phyloP scores from a whole-genome alignment of 2,113 vertebrate genomes.

The Sebastes schlegelii region DNA sequence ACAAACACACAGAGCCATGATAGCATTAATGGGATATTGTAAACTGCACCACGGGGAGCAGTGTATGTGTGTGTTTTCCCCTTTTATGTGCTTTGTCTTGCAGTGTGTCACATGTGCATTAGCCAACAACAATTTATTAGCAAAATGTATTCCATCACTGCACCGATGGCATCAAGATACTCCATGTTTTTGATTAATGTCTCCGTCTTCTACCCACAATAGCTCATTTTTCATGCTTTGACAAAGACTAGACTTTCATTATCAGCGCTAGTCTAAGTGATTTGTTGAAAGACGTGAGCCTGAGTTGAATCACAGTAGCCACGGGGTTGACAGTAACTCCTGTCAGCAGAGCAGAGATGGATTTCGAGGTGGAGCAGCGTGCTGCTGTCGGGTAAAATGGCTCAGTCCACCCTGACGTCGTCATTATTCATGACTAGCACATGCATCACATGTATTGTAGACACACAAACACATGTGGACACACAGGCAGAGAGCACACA shows the following conservation, averaged over 20 bases:
- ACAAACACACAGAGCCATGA: conserved; percentile 28
- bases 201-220: neutral
- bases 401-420: conserved; percentile 11
- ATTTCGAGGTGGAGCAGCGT: conserved; percentile 6
- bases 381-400: conserved; percentile 35
- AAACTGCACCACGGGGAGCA: conserved; percentile 4
- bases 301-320: neutral
- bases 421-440: conserved; percentile 48
- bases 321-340: conserved; percentile 11
- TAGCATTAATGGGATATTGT: conserved; percentile 26
- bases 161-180: neutral
- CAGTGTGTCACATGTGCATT: conserved; percentile 15
- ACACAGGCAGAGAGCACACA: neutral
- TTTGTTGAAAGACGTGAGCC: neutral
- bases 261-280: neutral
- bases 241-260: neutral
- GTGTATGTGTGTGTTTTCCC: conserved; percentile 6
- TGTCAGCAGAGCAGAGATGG: conserved; percentile 15
- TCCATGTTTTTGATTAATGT: neutral
- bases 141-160: neutral
- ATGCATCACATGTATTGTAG: conserved; percentile 7
- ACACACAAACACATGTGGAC: neutral
- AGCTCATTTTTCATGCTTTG: neutral
- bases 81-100: neutral
- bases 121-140: neutral